phyloP scores from a whole-genome alignment of 2,888 invertebrate genomes.

The Diaphora mendica region DNA sequence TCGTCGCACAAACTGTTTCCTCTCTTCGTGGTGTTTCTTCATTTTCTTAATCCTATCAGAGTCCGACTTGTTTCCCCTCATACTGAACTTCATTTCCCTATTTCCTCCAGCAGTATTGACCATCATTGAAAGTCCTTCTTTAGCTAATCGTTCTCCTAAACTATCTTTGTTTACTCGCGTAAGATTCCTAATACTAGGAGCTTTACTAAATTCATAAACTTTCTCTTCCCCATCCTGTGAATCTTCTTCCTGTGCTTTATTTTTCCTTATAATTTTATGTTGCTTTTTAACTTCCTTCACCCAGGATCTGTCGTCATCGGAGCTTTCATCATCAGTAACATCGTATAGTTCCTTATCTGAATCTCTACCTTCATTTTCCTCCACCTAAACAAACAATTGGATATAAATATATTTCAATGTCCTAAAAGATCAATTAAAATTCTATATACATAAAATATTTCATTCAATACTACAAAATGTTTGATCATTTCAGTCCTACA shows the following conservation, averaged over 20 bases:
- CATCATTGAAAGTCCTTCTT: constrained; percentile 83
- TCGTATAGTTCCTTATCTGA: constrained; percentile 85
- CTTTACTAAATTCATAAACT: constrained; percentile 70
- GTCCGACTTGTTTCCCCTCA: constrained; percentile 85
- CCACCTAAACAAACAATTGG: constrained; percentile 57
- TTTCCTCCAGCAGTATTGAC: constrained; percentile 89
- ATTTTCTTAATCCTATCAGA: constrained; percentile 86
- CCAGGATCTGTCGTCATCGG: constrained; percentile 94
- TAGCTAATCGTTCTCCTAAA: constrained; percentile 90
- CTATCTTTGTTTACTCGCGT: constrained; percentile 87
- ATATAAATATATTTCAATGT: background rate
- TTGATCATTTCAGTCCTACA: too few species aligned
- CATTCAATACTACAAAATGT: background rate
- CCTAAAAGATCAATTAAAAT: background rate
- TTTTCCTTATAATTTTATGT: constrained; percentile 87
- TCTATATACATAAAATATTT: background rate
- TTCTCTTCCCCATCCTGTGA: constrained; percentile 56
- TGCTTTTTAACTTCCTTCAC: constrained; percentile 92
- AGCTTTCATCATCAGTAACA: constrained; percentile 81
- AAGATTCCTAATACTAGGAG: constrained; percentile 85
- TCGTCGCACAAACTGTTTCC: constrained; percentile 87
- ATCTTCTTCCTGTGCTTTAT: constrained; percentile 67
- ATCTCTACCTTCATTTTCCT: constrained; percentile 75
- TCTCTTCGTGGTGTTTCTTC: constrained; percentile 89
- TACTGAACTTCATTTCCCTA: constrained; percentile 92